phyloP scores from a whole-genome alignment of 2,888 invertebrate species.

The Leucoptera coffeella region DNA sequence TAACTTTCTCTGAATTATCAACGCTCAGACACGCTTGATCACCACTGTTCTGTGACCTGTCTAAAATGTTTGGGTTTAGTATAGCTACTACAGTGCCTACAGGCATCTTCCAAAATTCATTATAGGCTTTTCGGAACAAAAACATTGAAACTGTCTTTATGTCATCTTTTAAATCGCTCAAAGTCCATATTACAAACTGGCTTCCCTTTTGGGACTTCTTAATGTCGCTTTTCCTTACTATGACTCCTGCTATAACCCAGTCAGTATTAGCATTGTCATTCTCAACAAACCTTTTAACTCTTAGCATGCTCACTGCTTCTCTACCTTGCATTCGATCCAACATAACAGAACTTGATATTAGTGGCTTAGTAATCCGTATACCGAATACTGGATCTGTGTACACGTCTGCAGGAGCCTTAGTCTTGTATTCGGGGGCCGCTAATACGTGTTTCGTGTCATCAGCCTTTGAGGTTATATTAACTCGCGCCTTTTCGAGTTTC shows the following conservation, averaged over 20 bases:
- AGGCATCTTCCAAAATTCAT: conserved; percentile 77
- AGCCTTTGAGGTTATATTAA: too few relatives aligned
- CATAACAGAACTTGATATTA: conserved; percentile 68
- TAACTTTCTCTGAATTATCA: conserved; percentile 69
- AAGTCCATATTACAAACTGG: conserved; percentile 76
- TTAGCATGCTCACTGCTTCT: conserved; percentile 63
- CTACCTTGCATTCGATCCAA: conserved; percentile 72
- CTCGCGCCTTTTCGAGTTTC: too few relatives aligned
- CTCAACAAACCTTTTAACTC: conserved; percentile 59
- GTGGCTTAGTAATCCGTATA: conserved; percentile 65
- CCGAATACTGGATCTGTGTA: conserved; percentile 73
- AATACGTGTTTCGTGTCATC: too few relatives aligned
- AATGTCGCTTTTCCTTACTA: conserved; percentile 69
- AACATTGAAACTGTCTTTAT: conserved; percentile 73
- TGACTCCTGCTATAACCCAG: conserved; percentile 85
- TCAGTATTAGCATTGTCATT: conserved; percentile 61
- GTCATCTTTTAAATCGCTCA: conserved; percentile 77
- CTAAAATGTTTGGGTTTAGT: conserved; percentile 74
- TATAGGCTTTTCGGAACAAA: conserved; percentile 76
- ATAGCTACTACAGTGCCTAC: conserved; percentile 78
- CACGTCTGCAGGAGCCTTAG: conserved; percentile 28
- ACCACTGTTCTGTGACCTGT: conserved; percentile 58
- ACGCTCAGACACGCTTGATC: conserved; percentile 72
- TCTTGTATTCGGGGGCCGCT: conserved; percentile 22
- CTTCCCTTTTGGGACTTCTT: conserved; percentile 75